Conservation (phyloP, 2,888 invertebrate species). For the Hypena proboscidalis region DNA sequence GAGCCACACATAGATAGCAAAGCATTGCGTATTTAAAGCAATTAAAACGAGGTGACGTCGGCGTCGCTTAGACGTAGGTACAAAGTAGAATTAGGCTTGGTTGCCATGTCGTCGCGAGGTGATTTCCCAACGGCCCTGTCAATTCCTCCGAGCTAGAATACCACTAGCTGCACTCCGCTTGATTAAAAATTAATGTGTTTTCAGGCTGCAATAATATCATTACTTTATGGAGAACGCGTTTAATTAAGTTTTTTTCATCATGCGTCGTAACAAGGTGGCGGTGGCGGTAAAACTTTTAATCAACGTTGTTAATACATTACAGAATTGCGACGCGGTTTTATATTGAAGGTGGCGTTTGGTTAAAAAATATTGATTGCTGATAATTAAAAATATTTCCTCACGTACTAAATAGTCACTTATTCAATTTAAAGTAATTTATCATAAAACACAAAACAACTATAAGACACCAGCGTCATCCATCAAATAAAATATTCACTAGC, state of each 20-base stretch:
- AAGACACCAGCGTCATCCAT: too few species aligned
- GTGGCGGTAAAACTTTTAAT: slow-evolving; percentile 4
- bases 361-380: too few species aligned
- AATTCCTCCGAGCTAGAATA: slow-evolving; percentile 57
- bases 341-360: background rate
- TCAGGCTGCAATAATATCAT: slow-evolving; percentile 44
- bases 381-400: too few species aligned
- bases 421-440: too few species aligned
- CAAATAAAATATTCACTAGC: too few species aligned
- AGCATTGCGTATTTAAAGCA: slow-evolving; percentile 50
- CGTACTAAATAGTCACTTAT: too few species aligned
- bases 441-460: too few species aligned
- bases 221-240: slow-evolving; percentile 15
- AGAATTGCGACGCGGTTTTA: background rate
- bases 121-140: slow-evolving; percentile 71
- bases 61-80: slow-evolving; percentile 42
- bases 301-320: slow-evolving; percentile 3
- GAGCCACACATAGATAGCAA: slow-evolving; percentile 36
- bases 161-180: slow-evolving; percentile 66
- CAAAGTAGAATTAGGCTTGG: slow-evolving; percentile 55
- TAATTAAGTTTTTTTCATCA: slow-evolving; percentile 13
- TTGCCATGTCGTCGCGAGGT: slow-evolving; percentile 54
- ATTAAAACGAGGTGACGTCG: slow-evolving; percentile 44
- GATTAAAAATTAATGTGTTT: slow-evolving; percentile 70
- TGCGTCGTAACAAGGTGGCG: background rate